Base-by-base conservation (phyloP, 2,113 vertebrate genomes). In the Myiozetetes cayanensis region DNA sequence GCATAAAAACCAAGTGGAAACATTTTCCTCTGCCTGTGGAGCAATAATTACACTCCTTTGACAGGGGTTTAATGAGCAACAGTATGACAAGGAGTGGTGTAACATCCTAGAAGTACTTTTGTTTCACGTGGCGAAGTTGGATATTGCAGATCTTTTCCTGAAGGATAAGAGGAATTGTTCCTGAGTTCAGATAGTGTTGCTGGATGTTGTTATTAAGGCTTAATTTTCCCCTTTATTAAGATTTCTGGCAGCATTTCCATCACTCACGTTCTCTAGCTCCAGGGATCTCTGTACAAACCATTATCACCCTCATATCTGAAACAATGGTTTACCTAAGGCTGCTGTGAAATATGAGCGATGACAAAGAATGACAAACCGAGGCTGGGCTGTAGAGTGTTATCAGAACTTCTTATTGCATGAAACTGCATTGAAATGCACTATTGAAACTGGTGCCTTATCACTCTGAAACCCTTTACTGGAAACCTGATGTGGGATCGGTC, bases 401-500 rank as follows among this genome's bases (percentile, higher is more conserved):
- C 93, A 91, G 62, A 72, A 87, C 89, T 80, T 28, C 72, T 61
- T n/a, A 12, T 3, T 56, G 52, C 37, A 23, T 39, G 56, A 61
- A 91, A 87, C 53, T 47, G 3, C 84, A 31, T 33, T 85, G 63
- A 90, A 79, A 92, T n/a, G 37, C n/a, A 56, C 82, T 72, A 10
- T 30, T 73, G 95, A 93, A 96, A 91, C 89, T 16, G 18, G 56
- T 46, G 10, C 56, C 44, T 85, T 89, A 72, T 82, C 70, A n/a
- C 35, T 61, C 61, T 18, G 61, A 86, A 77, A 61, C 12, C 1
- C 83, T 90, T 96, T 96, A 94, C 93, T 83, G 93, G 95, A 94
- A 96, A 84, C 9, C 35, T 20, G 12, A 4, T 58, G 66, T 86
- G 87, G 18, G 67, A 73, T 49, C 81, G 63, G 53, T 63, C 25